Conservation (phyloP, 53 echinoderm and acorn worm species). For the Actinopyga echinites region DNA sequence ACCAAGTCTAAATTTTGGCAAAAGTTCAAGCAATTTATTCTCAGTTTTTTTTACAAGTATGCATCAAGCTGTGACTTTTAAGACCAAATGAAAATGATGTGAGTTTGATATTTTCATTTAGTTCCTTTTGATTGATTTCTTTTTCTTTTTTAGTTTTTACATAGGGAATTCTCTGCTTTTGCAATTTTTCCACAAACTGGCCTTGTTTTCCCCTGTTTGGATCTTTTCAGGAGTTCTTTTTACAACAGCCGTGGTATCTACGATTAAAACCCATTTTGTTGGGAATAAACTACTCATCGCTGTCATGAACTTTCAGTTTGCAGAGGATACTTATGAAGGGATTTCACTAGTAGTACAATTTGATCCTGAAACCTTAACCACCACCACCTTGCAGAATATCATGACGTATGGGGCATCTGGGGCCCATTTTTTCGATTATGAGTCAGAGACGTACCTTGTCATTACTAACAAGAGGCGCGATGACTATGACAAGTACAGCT, state of each 20-base stretch:
- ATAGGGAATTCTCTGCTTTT: no score
- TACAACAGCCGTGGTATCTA: neutral
- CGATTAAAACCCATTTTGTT: constrained; percentile 16
- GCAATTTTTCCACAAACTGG: no score
- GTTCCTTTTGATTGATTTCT: no score
- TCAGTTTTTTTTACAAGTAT: no score
- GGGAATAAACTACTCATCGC: neutral
- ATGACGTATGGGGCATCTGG: constrained; percentile 64
- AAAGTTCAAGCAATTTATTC: no score
- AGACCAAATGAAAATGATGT: no score
- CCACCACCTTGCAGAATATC: constrained; percentile 52
- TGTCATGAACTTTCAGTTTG: neutral
- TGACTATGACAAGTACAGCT: constrained; percentile 34
- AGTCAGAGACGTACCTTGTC: constrained; percentile 63
- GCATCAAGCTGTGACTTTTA: no score
- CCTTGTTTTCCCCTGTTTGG: neutral
- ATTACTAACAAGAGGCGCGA: constrained; percentile 64
- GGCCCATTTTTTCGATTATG: constrained; percentile 64
- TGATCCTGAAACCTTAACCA: constrained; percentile 40
- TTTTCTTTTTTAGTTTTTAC: no score
- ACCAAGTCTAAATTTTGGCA: no score
- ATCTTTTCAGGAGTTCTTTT: neutral
- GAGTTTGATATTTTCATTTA: no score
- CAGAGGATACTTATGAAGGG: constrained; percentile 3
- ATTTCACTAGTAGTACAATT: constrained; percentile 33